A percentile compares a stretch with the other conserved stretches of the same genome.
phyloP scores from a whole-genome alignment of 1,140 invertebrate species.

The Diuraphis noxia region DNA sequence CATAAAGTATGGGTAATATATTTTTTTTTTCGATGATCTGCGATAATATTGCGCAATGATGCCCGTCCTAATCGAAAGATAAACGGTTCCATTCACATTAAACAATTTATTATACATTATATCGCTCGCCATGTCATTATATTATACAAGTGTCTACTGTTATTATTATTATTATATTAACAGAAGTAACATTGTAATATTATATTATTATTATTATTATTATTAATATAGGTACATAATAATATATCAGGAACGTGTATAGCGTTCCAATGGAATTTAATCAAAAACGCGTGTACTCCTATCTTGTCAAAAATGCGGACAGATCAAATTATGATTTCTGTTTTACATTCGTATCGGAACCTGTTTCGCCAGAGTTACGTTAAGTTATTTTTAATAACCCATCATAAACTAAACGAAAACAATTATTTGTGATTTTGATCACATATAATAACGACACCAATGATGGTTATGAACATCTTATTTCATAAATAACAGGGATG shows the following conservation, averaged over 20 bases:
- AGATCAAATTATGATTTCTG: constrained; percentile 4
- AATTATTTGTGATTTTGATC: neutral
- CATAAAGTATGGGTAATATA: neutral
- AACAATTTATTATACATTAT: neutral
- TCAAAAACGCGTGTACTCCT: neutral
- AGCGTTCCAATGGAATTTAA: neutral
- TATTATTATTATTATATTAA: neutral
- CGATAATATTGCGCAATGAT: neutral
- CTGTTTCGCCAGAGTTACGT: neutral
- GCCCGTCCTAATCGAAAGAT: neutral
- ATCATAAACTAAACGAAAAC: neutral
- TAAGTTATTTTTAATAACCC: neutral
- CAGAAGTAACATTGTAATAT: no score
- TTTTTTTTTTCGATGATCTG: neutral
- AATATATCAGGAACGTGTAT: neutral
- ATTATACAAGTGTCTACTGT: neutral
- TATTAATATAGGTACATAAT: no score
- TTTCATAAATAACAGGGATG: neutral
- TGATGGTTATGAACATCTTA: neutral
- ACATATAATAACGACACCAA: neutral
- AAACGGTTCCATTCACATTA: neutral
- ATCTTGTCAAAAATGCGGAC: constrained; percentile 5
- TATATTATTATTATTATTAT: no score
- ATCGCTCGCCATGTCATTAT: neutral
- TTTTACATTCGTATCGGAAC: neutral